Evolutionary conservation across 2,797 vertebrate genomes (phyloP), one percentile per base, ranked within the genome.

Genomic region (Phalloptychus januarius): DNA sequence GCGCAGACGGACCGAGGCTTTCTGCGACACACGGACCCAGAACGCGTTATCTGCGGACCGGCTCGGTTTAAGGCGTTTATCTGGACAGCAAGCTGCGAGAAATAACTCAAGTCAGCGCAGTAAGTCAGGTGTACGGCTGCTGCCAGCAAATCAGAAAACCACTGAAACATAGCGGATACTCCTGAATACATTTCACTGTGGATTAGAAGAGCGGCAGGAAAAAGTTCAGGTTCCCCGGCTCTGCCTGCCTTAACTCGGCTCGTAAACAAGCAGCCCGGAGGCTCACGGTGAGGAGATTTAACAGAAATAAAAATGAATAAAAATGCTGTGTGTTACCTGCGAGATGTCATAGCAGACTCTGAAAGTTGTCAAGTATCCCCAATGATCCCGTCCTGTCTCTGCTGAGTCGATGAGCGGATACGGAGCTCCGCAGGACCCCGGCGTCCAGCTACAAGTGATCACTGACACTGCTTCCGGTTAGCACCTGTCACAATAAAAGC

Each of bases 291-390:
- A 16, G 23, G 18, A 36, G 52, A 46, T 23, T n/a, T n/a, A 45
- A 12, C 15, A 50, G 77, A n/a, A 25, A 33, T 38, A 72, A 46
- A 8, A 23, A 54, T 63, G 25, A 1, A 54, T n/a, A 74, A 7
- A 74, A 5, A 72, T 77, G 61, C 12, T 46, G 11, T 5, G 65
- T 94, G 94, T 76, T 95, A 97, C 96, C 97, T 96, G 93, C 96
- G 96, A 93, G 96, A 97, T 92, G 96, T 96, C 96, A 96, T 96
- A 90, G 92, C 95, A 94, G 92, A 89, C 81, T 87, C 75, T 84
- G 76, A 67, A 84, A 88, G 87, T 88, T 90, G 91, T 92, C 92
- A 86, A 83, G 79, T 75, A 88, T 88, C 89, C 85, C 87, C 85
- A 86, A 89, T 79, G 86, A 83, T 86, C 80, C 79, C 83, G 85